A percentile compares a stretch with the other conserved stretches of the same genome.
These are phyloP conservation scores for Ostrea edulis DNA, from an alignment of 1,140 invertebrate species.

Conservation along the genomic window DNA sequence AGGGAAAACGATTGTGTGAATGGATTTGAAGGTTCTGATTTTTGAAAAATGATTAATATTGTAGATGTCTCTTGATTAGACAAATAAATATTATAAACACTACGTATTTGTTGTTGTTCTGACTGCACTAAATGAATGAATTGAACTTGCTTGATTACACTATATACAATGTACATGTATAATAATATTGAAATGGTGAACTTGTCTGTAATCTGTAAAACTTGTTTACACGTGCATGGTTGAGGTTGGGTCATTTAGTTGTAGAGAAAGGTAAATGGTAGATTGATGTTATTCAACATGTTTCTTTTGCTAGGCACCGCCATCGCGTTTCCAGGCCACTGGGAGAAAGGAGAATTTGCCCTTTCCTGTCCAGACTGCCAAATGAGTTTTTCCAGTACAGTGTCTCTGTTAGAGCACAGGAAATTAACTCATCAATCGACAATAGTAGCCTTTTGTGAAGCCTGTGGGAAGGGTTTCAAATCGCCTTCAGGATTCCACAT, in stretches of 20 bases:
- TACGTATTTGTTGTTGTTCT: too few species aligned
- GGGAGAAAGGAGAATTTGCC: neutral
- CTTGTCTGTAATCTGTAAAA: neutral
- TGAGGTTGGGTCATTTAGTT: neutral
- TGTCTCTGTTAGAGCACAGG: neutral
- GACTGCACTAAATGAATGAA: too few species aligned
- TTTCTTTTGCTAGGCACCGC: conserved; percentile 17
- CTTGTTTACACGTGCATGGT: neutral
- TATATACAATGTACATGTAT: neutral
- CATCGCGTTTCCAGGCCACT: neutral
- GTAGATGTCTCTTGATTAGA: too few species aligned
- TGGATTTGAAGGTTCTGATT: too few species aligned
- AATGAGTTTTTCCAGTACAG: neutral
- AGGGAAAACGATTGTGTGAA: too few species aligned
- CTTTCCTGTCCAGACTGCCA: neutral
- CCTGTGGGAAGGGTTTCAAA: conserved; percentile 36
- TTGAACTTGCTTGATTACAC: neutral
- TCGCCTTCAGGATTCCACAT: conserved; percentile 22
- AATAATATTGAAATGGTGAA: neutral
- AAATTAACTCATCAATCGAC: neutral
- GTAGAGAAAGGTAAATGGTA: neutral
- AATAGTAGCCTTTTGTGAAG: neutral
- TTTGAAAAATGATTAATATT: too few species aligned
- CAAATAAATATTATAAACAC: too few species aligned
- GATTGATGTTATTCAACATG: conserved; percentile 5